These are phyloP conservation scores for Cathartes aura DNA, from an alignment of 2,113 vertebrate genomes.

Conservation along the genomic window DNA sequence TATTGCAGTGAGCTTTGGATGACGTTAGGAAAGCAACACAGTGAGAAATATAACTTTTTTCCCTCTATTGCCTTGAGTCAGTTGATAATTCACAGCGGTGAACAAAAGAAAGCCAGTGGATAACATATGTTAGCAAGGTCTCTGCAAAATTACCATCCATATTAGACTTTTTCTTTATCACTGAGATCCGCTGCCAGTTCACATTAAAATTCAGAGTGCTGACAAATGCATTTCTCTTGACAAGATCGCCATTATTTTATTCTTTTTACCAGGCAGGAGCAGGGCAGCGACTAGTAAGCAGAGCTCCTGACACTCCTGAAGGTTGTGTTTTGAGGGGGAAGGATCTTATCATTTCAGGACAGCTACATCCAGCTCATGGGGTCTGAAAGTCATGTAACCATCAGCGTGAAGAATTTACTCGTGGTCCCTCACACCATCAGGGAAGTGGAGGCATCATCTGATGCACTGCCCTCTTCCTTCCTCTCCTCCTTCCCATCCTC, in stretches of 20 bases:
- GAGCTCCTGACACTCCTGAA: not conserved
- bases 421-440: accelerated
- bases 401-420: not conserved
- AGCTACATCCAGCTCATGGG: not conserved
- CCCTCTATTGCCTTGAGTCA: conserved; percentile 47
- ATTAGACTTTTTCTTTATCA: conserved; percentile 48
- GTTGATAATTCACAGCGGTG: conserved; percentile 62
- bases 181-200: conserved; percentile 11
- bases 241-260: not conserved
- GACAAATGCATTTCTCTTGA: conserved; percentile 39
- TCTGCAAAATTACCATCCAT: conserved; percentile 35
- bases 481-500: not conserved
- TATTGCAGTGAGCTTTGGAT: conserved; percentile 10
- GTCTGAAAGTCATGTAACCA: not conserved
- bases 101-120: conserved; percentile 59
- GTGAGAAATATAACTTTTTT: conserved; percentile 45
- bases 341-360: not conserved
- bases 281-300: not conserved
- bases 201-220: conserved; percentile 55
- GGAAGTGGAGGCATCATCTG: not conserved
- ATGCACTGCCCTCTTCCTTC: not conserved
- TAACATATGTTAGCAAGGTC: conserved; percentile 58
- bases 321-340: not conserved
- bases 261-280: not conserved
- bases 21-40: conserved; percentile 20